phyloP scores from a whole-genome alignment of 30 jellyfish, hydroid and myxozoan genomes.

The Haliclystus octoradiatus region DNA sequence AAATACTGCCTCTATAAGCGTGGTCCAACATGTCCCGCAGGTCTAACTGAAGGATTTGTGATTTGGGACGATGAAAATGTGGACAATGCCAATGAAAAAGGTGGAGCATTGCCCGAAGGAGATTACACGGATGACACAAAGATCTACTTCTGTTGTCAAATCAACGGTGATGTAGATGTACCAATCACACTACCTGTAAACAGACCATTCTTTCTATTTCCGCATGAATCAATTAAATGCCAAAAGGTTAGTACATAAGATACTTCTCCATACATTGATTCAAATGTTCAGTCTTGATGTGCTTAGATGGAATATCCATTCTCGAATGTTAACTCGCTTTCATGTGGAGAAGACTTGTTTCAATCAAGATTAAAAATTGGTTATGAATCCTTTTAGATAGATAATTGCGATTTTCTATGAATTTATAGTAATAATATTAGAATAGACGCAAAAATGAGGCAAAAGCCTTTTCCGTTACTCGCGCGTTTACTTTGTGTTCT shows the following conservation, averaged over 20 bases:
- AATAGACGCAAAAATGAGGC: too few relatives aligned
- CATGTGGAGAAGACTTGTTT: too few relatives aligned
- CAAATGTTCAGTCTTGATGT: neutral
- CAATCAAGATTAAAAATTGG: too few relatives aligned
- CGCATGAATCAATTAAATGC: constrained; percentile 68
- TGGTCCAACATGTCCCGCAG: constrained; percentile 60
- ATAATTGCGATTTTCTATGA: neutral
- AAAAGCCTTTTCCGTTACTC: too few relatives aligned
- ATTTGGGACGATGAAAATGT: constrained; percentile 89
- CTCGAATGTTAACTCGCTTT: too few relatives aligned
- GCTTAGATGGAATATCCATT: neutral
- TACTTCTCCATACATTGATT: too few relatives aligned
- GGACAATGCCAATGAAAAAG: constrained; percentile 65
- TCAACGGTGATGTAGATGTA: constrained; percentile 39
- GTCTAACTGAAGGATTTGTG: constrained; percentile 61
- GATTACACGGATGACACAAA: constrained; percentile 73
- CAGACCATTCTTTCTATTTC: constrained; percentile 50
- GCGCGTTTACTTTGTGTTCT: too few relatives aligned
- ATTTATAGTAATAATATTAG: too few relatives aligned
- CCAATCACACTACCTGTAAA: constrained; percentile 59
- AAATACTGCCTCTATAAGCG: constrained; percentile 68
- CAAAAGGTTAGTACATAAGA: constrained; percentile 46
- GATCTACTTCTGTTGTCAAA: constrained; percentile 54
- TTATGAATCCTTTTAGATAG: too few relatives aligned
- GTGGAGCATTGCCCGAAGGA: constrained; percentile 80